Base-by-base conservation (phyloP, 1,140 invertebrate genomes). In the Drosophila nebulosa region DNA sequence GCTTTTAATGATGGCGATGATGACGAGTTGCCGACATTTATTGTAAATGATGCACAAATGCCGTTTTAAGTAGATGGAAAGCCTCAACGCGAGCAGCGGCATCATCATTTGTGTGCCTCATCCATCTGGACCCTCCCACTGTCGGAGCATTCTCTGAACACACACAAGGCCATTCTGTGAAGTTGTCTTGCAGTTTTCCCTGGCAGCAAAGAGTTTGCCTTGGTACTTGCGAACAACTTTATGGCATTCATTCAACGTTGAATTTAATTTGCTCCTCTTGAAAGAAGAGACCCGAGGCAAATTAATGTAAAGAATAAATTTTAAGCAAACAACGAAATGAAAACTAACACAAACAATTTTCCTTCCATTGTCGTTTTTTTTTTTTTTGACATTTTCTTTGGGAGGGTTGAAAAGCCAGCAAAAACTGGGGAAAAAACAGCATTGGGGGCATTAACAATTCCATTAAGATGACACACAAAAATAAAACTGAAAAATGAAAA, bases 1-100 rank as follows among this genome's bases (percentile, higher is more conserved):
- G 75, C 64, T 79, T 79, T 84, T 83, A 83, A 83, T 84, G 79
- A 75, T 58, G 71, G 46, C 39, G 39, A 46, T 57, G 71, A 30
- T 74, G 71, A 62, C 56, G 69, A 66, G 65, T 65, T 24, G 57
- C 27, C 55, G 36, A 60, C 74, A 69, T 74, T 86, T 85, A 85
- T 85, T 78, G 77, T 78, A 74, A 86, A 86, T 86, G 78, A 86
- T 86, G 83, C 78, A 74, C 65, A 78, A 80, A 74, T 46, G 69
- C 57, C 50, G 58, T 69, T 71, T 71, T 69, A 61, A 73, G 64
- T 72, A 39, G 60, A 67, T 60, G 63, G 69, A 53, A 52, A 58
- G 56, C 35, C 56, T 12, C 53, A 30, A 32, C 59, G 42, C 53
- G n/a, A n/a, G n/a, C 64, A 39, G 24, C 52, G 53, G 35, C 76